These are phyloP conservation scores for Tarsius wallacei DNA, from an alignment of 2,797 vertebrate species.

Conservation along the genomic window DNA sequence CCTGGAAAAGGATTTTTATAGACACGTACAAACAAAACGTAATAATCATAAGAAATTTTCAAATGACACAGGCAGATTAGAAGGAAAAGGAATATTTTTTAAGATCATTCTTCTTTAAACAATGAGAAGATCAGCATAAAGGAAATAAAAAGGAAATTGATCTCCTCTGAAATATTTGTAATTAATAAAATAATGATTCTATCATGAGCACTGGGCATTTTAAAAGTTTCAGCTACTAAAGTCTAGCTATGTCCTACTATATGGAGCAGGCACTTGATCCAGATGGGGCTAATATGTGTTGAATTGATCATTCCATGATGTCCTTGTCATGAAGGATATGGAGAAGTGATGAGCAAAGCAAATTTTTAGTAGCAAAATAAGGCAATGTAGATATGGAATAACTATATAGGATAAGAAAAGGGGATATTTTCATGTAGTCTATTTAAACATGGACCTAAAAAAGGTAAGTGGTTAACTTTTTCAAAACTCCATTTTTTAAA, in stretches of 20 bases:
- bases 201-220: neutral
- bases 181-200: neutral
- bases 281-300: neutral
- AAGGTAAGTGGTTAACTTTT: neutral
- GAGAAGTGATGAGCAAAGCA: neutral
- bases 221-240: neutral
- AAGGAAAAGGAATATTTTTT: neutral
- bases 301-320: neutral
- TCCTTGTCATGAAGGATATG: neutral
- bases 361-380: neutral
- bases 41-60: neutral
- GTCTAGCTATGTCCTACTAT: neutral
- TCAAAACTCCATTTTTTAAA: neutral
- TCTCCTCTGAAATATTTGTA: neutral
- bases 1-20: conserved; percentile 21
- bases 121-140: neutral
- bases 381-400: neutral
- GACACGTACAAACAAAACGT: neutral
- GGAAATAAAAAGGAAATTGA: neutral
- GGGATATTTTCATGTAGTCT: neutral
- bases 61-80: neutral
- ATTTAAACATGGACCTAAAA: neutral
- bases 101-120: neutral
- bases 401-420: neutral
- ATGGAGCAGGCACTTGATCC: neutral